A percentile compares a stretch with the other conserved stretches of the same genome.
Evolutionary conservation across 2,797 vertebrate species (phyloP).

Genomic region (Sorex maritimensis): DNA sequence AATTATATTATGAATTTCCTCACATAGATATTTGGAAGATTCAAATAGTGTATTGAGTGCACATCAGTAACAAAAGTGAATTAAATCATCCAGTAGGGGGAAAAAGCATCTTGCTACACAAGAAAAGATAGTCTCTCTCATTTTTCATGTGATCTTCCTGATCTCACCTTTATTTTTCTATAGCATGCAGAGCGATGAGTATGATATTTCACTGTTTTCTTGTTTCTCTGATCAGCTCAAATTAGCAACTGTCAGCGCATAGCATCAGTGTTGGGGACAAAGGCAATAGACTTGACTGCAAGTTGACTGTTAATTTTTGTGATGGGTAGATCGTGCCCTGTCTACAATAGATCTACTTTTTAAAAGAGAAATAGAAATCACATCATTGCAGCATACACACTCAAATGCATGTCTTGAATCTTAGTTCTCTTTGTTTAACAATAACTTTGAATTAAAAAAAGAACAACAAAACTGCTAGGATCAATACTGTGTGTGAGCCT

Average conservation of each 20-base stretch:
- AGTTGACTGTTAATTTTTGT: not conserved
- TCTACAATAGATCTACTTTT: not conserved
- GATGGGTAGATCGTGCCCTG: not conserved
- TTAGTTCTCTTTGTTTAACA: not conserved
- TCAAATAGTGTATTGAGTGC: not conserved
- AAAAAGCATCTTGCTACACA: not conserved
- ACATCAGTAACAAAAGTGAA: not conserved
- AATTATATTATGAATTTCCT: not conserved
- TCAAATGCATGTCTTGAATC: not conserved
- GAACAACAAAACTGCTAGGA: not conserved
- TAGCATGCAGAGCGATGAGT: not conserved
- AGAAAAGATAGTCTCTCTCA: not conserved
- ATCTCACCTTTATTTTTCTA: not conserved
- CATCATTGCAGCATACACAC: not conserved
- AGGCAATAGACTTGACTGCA: not conserved
- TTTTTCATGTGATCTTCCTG: not conserved
- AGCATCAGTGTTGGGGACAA: not conserved
- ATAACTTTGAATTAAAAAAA: not conserved
- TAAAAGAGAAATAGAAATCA: not conserved
- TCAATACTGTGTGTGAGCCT: not conserved
- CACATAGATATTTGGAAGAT: not conserved
- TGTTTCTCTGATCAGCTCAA: slow-evolving; percentile 21
- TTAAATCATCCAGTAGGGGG: not conserved
- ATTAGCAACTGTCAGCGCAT: not conserved
- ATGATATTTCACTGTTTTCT: not conserved